A percentile compares a stretch with the other conserved stretches of the same genome.
Conservation (phyloP, 2,113 vertebrate genomes). For the Alethe castanea region DNA sequence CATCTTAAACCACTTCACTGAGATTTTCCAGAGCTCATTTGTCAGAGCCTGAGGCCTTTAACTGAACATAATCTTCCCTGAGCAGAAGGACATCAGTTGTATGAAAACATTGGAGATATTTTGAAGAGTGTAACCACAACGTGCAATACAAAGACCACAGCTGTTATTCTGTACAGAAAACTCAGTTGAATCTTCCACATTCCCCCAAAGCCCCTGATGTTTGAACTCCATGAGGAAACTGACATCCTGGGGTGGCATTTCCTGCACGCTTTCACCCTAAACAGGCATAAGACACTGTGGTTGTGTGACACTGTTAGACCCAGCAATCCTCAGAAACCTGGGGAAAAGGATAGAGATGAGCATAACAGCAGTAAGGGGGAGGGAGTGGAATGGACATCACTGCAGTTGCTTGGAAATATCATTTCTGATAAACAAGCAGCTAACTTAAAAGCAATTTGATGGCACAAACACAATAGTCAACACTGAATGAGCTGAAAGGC, state of each 20-base stretch:
- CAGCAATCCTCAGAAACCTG: not conserved
- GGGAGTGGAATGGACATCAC: not conserved
- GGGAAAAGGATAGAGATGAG: not conserved
- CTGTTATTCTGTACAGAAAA: not conserved
- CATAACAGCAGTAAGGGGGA: not conserved
- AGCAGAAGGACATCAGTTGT: not conserved
- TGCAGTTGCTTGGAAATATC: not conserved
- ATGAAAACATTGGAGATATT: not conserved
- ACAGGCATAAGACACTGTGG: not conserved
- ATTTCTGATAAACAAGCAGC: not conserved
- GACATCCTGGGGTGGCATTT: not conserved
- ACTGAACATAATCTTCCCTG: not conserved
- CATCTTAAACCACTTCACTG: not conserved
- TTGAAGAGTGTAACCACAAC: not conserved
- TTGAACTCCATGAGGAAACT: accelerated
- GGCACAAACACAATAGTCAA: not conserved
- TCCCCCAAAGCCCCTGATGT: not conserved
- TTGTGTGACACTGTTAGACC: not conserved
- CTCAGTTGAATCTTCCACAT: not conserved
- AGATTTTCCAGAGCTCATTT: not conserved
- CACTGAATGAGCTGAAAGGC: not conserved
- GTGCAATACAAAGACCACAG: not conserved
- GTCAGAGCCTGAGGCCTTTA: not conserved
- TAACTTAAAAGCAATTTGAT: not conserved
- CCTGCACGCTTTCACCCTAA: not conserved